phyloP scores from a whole-genome alignment of 2,797 vertebrate species.

The Spea hammondii region DNA sequence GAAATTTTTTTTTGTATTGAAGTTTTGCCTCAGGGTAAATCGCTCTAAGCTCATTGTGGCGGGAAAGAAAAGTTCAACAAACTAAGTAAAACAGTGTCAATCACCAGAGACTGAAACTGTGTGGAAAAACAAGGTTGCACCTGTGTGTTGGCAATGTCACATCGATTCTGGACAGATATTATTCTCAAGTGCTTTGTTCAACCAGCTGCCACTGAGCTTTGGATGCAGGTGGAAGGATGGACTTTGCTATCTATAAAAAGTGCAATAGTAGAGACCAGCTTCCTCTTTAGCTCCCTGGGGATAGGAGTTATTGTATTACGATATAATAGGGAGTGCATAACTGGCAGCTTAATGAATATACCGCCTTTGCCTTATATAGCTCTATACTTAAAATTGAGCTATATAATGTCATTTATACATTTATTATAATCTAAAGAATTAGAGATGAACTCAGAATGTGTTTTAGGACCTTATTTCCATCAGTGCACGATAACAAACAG shows the following conservation, averaged over 20 bases:
- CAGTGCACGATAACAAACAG: too few relatives aligned
- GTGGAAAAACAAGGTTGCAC: constrained; percentile 78
- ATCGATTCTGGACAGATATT: constrained; percentile 71
- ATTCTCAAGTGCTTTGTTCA: constrained; percentile 71
- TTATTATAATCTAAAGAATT: constrained; percentile 15
- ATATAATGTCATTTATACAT: constrained; percentile 3
- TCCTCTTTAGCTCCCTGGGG: constrained; percentile 72
- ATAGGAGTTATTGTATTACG: constrained; percentile 69
- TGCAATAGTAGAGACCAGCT: constrained; percentile 73
- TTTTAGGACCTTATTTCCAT: too few relatives aligned
- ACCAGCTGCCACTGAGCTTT: constrained; percentile 74
- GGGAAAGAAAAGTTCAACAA: constrained; percentile 65
- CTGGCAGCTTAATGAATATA: constrained; percentile 38
- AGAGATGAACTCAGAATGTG: neutral
- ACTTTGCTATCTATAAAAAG: constrained; percentile 79
- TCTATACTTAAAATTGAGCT: constrained; percentile 16
- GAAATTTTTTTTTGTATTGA: neutral
- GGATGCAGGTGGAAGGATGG: constrained; percentile 79
- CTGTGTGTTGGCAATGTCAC: constrained; percentile 72
- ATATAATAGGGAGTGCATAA: constrained; percentile 42
- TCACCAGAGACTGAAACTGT: constrained; percentile 64
- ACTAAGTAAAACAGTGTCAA: constrained; percentile 70
- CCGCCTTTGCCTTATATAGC: constrained; percentile 12
- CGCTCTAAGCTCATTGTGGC: constrained; percentile 34
- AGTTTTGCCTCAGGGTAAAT: neutral